A percentile compares a stretch with the other conserved stretches of the same genome.
Conservation (phyloP, 2,797 vertebrate genomes). For the Labeo calbasu region DNA sequence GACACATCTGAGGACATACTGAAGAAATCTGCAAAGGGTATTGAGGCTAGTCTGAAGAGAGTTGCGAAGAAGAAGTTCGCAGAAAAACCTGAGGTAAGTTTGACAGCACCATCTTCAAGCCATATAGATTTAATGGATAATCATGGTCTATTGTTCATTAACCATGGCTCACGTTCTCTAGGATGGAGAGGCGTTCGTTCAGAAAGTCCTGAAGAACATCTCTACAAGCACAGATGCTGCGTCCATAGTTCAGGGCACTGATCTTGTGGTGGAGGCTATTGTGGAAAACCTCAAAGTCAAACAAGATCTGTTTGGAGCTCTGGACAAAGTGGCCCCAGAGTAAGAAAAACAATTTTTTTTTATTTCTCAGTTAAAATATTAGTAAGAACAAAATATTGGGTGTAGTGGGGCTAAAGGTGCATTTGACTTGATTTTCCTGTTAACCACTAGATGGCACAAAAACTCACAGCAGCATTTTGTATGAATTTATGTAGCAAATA, state of each 20-base stretch:
- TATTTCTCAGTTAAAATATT: neutral
- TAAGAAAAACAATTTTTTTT: slow-evolving; percentile 71
- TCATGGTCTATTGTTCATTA: neutral
- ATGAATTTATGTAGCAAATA: neutral
- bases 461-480: too few relatives aligned
- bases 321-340: slow-evolving; percentile 93
- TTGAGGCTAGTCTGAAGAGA: slow-evolving; percentile 89
- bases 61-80: slow-evolving; percentile 95
- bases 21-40: slow-evolving; percentile 85
- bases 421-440: neutral
- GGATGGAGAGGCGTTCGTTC: slow-evolving; percentile 87
- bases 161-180: slow-evolving; percentile 56
- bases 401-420: neutral
- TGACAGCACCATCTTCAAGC: neutral
- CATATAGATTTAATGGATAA: neutral
- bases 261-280: slow-evolving; percentile 95
- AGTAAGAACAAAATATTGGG: neutral
- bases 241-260: slow-evolving; percentile 81
- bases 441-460: slow-evolving; percentile 1
- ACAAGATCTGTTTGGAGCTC: slow-evolving; percentile 85
- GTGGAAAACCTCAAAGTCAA: slow-evolving; percentile 92
- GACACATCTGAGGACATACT: slow-evolving; percentile 91
- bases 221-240: slow-evolving; percentile 83
- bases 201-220: slow-evolving; percentile 86
- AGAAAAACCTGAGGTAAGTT: slow-evolving; percentile 89